Percentiles rank a stretch among this genome's conserved stretches.
Conservation (phyloP, 2,113 vertebrate genomes). For the Toxostoma redivivum region DNA sequence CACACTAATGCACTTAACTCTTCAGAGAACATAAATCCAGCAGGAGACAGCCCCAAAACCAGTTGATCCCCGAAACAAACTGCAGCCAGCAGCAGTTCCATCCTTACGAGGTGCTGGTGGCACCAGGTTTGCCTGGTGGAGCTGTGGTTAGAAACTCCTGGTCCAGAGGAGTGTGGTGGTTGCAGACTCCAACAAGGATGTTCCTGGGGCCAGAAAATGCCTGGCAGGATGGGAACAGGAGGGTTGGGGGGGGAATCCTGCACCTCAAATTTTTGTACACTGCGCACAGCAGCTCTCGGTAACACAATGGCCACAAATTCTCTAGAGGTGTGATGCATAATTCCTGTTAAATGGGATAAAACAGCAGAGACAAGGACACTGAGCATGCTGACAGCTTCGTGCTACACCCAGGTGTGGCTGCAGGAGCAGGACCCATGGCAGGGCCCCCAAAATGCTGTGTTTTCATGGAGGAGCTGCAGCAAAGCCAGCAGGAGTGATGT, state of each 20-base stretch:
- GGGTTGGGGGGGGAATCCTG: background rate
- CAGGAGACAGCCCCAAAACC: background rate
- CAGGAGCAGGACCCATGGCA: accelerated
- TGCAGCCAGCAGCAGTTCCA: background rate
- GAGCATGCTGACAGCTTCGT: background rate
- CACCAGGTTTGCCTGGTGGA: background rate
- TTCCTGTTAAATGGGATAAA: conserved; percentile 13
- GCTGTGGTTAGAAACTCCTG: background rate
- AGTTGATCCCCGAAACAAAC: background rate
- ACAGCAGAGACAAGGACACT: background rate
- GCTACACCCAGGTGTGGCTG: background rate
- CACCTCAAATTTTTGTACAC: background rate
- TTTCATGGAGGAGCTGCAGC: background rate
- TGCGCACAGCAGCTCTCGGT: background rate
- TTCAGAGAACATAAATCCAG: conserved; percentile 31
- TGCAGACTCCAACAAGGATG: background rate
- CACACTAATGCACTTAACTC: conserved; percentile 18
- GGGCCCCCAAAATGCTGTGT: background rate
- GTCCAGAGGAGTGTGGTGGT: background rate
- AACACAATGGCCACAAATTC: background rate
- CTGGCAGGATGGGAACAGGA: background rate
- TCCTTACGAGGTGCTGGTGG: background rate
- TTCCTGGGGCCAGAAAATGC: background rate
- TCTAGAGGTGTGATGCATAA: background rate
- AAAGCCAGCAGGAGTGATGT: background rate